Base-by-base conservation (phyloP, 2,888 invertebrate genomes). In the Pedicia rivosa region DNA sequence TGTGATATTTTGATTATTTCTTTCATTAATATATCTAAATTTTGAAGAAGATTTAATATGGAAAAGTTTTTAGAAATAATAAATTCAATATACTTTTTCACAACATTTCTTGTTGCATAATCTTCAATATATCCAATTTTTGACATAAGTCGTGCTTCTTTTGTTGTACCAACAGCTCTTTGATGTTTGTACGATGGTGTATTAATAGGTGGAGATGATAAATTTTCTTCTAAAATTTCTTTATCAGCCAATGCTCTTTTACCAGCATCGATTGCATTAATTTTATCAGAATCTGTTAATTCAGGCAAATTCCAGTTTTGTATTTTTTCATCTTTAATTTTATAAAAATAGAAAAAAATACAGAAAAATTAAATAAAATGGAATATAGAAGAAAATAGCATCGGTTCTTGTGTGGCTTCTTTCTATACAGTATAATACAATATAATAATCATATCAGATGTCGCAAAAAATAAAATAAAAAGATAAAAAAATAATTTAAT, bases 121-220 rank as follows among this genome's bases (percentile, higher is more conserved):
- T 79, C 74, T 43, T 75, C 71, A 2, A 73, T 70, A 48, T 72
- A 74, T 0, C 78, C 86, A 0, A 70, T 62, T 8, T 74, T 63
- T 0, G 81, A 72, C 28, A 81, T 44, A 3, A 70, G 65, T 13
- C 73, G 68, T 0, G 78, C 73, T 25, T 62, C 66, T 0, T 63
- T 54, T 2, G 68, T 65, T 0, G 79, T 78, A 34, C 72, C 72
- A 1, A 79, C 66, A 0, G 79, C 74, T 34, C 72, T 66, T 50
- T 80, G 82, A 35, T 83, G 83, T 27, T 73, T 67, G 44, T 66
- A 72, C 16, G 77, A 74, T 0, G 82, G 78, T 5, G 72, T 70
- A 40, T 72, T 63, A 1, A 59, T 45, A 0, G 73, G 69, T 7
- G 63, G 62, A 1, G 63, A 53, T 31, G 50, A 45, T 10, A 57